These are phyloP conservation scores for Myripristis jacobus DNA, from an alignment of 2,797 vertebrate species.

Conservation along the genomic window DNA sequence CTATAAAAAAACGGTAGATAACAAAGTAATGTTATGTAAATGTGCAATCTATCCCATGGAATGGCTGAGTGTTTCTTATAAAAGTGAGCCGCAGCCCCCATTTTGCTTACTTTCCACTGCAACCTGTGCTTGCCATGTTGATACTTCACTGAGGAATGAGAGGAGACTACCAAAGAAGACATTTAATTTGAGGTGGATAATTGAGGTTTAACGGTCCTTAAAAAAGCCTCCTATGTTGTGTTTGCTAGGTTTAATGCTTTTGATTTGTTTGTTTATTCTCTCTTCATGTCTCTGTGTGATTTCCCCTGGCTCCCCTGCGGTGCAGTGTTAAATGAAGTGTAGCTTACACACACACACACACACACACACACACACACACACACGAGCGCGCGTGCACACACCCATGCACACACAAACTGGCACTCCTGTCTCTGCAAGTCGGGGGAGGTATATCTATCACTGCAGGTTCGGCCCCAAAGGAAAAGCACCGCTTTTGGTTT, in stretches of 20 bases:
- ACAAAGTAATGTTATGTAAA: constrained; percentile 28
- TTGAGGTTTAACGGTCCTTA: constrained; percentile 73
- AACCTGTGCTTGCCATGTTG: constrained; percentile 45
- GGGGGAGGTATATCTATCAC: constrained; percentile 52
- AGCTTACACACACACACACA: constrained; percentile 21
- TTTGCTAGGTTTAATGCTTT: constrained; percentile 77
- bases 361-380: constrained; percentile 32
- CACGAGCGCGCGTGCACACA: no score
- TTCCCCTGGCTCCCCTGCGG: constrained; percentile 74
- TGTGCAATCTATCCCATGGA: constrained; percentile 40
- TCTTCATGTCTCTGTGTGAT: constrained; percentile 68
- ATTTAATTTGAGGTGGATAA: constrained; percentile 78
- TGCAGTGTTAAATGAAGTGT: constrained; percentile 77
- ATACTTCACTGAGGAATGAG: constrained; percentile 36
- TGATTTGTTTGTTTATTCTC: constrained; percentile 86
- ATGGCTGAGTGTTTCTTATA: no score
- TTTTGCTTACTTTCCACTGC: constrained; percentile 39
- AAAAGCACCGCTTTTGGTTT: constrained; percentile 58
- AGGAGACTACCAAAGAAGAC: constrained; percentile 55
- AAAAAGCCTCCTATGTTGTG: constrained; percentile 67
- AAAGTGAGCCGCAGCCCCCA: constrained; percentile 4
- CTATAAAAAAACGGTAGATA: constrained; percentile 12
- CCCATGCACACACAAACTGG: constrained; percentile 36
- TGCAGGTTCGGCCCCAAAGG: constrained; percentile 53
- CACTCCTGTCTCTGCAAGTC: constrained; percentile 41